Base-by-base conservation (phyloP, 2,888 invertebrate species). In the Morpho deidamia region DNA sequence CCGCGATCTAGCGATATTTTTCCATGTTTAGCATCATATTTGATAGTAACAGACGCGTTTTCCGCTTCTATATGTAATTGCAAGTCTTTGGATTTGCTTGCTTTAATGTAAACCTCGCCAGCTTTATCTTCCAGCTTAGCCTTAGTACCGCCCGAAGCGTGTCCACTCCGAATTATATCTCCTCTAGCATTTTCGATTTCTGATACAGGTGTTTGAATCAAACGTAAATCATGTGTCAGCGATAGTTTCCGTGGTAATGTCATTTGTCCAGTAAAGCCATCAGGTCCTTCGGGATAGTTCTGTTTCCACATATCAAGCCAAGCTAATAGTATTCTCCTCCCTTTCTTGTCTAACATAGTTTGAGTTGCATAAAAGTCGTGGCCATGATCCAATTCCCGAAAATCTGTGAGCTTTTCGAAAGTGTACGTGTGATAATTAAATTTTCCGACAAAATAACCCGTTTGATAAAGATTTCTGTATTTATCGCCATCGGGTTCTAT, bases 301-400 rank as follows among this genome's bases (percentile, higher is more conserved):
- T 72, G 59, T 7, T 83, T 82, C 90, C 90, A 90, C 83, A 82
- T 89, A 59, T 83, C 81, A 39, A 76, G 59, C 90, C 90, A 90
- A 10, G 81, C 85, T 7, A 89, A 63, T 4, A 83, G 50, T 39
- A 89, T 61, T 55, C 87, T 75, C 1, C 65, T 39, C 7, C 72
- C 67, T 52, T 52, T 5, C 7, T 66, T 49, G 55, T 80, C 80
- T 23, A 72, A 44, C 12, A 80, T 68, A 2, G 82, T 76, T 64
- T 90, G 88, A 1, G 87, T 80, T 3, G 90, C 90, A 56, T 90
- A 90, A 53, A 81, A 81, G 58, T 90, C 90, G 59, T 85, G 83
- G 0, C 90, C 82, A 38, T 71, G 65, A 57, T 87, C 87, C 9
- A 87, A 59, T 60, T 85, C 84, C 10, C 41, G 60, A 60, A 82